A percentile compares a stretch with the other conserved stretches of the same genome.
Evolutionary conservation across 2,797 vertebrate species (phyloP).

Genomic region (Poecilia velifera): DNA sequence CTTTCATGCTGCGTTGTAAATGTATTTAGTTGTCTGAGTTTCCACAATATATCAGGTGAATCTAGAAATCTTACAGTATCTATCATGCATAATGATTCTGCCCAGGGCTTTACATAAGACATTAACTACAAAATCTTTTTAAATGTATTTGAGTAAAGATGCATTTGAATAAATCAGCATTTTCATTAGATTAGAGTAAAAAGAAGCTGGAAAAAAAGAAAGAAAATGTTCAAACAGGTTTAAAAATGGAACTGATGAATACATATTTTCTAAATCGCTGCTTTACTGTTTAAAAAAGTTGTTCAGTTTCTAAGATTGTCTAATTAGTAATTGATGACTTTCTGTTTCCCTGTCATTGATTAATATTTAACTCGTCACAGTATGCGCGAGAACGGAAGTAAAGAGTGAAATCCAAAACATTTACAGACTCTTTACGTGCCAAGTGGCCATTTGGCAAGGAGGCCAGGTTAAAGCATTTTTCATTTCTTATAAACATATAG

Average conservation of each 20-base stretch:
- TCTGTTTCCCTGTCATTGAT: too few relatives aligned
- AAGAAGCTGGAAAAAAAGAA: background rate
- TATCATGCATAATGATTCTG: background rate
- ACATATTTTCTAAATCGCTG: background rate
- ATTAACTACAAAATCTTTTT: background rate
- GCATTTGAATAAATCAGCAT: background rate
- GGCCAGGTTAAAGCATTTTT: background rate
- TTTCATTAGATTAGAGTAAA: background rate
- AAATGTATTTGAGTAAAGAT: background rate
- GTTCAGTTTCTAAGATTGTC: background rate
- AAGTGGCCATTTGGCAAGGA: background rate
- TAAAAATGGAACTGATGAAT: background rate
- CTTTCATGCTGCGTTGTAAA: slow-evolving; percentile 43
- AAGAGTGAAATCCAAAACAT: background rate
- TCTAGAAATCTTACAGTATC: background rate
- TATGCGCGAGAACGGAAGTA: background rate
- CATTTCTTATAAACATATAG: background rate
- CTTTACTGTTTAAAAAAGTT: background rate
- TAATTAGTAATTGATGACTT: background rate
- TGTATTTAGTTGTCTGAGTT: slow-evolving; percentile 28
- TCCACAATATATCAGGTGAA: background rate
- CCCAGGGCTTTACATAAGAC: background rate
- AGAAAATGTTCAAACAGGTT: background rate
- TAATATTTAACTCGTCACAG: background rate
- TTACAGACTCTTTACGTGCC: background rate